Base-by-base conservation (phyloP, 1,140 invertebrate genomes). In the Cotesia chilonis region DNA sequence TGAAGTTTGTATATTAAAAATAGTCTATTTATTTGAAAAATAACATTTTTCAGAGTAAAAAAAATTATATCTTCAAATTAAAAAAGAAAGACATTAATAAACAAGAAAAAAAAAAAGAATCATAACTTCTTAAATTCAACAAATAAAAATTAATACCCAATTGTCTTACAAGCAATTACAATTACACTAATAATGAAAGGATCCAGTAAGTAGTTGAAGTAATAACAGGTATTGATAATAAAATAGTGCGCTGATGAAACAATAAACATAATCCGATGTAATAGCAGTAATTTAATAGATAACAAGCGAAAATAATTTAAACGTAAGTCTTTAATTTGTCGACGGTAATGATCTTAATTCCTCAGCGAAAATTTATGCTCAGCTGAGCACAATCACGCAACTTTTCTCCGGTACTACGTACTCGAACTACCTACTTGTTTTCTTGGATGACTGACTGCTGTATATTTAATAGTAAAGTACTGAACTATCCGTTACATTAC, bases 321-420 rank as follows among this genome's bases (percentile, higher is more conserved):
- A 54, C 37, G 28, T 10, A 59, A 59, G 52, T 61, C 70, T 72
- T 67, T 72, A 72, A 72, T 72, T 67, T 67, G 36, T 20, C 28
- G 28, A 28, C 28, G 37, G 47, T 54, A 41, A 54, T 52, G 41
- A 72, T 72, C 41, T 52, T 51, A 28, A 54, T 9, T 54, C 36
- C 51, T 67, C 47, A 60, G 54, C 67, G 35, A 64, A 20, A 67
- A 66, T 72, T 72, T 72, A 55, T 68, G 65, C 65, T 72, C n/a
- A 61, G 65, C 17, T 52, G 47, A 72, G 71, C 66, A 47, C 54
- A 72, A 67, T 47, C 64, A 54, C 57, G 37, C 57, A 59, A 66
- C 63, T 72, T 66, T 66, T 72, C 54, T 69, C 36, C 38, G n/a
- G 20, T 10, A 10, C 41, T 47, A 28, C 3, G 28, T 28, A 28